Percentiles rank a stretch among this genome's conserved stretches.
Evolutionary conservation across 2,797 vertebrate species (phyloP).

Genomic region (Molossus alvarezi): DNA sequence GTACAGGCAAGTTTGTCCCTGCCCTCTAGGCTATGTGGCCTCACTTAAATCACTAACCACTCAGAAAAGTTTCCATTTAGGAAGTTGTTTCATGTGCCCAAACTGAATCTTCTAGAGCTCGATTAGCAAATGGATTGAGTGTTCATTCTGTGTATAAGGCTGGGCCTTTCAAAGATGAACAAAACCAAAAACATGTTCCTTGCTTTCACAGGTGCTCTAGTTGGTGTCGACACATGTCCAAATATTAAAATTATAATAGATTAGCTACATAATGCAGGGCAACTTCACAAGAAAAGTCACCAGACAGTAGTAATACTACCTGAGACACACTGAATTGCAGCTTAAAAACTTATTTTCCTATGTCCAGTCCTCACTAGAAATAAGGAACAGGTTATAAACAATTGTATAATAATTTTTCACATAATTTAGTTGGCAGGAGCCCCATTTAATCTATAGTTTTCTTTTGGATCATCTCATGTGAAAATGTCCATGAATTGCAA

Average conservation of each 20-base stretch:
- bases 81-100: neutral
- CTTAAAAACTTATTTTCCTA: neutral
- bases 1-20: neutral
- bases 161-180: slow-evolving; percentile 4
- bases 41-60: neutral
- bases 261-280: neutral
- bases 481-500: slow-evolving; percentile 52
- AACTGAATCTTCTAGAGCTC: neutral
- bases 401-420: neutral
- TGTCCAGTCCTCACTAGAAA: slow-evolving; percentile 13
- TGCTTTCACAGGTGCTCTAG: neutral
- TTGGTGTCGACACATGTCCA: neutral
- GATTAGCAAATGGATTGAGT: neutral
- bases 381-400: neutral
- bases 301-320: neutral
- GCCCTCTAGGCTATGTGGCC: neutral
- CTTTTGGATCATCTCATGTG: neutral
- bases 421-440: neutral
- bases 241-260: slow-evolving; percentile 11
- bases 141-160: neutral
- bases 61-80: neutral
- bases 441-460: neutral
- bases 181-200: neutral
- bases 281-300: slow-evolving; percentile 17
- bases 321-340: slow-evolving; percentile 15